Percentiles rank a stretch among this genome's conserved stretches.
Evolutionary conservation across 2,888 invertebrate species (phyloP).

Genomic region (Leuctra nigra): DNA sequence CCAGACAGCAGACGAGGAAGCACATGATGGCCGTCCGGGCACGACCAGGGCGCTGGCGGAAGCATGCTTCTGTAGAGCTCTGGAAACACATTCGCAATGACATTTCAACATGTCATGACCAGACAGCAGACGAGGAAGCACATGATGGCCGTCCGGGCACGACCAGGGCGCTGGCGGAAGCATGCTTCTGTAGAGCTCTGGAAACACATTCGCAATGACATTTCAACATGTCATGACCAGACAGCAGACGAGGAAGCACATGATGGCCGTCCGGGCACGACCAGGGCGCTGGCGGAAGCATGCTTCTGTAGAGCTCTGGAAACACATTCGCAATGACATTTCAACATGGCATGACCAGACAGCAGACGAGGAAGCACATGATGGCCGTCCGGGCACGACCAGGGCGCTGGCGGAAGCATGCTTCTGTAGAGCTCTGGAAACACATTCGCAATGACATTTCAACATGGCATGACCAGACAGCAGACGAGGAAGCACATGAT

Average conservation of each 20-base stretch:
- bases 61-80: conserved; percentile 31
- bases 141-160: conserved; percentile 31
- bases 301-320: conserved; percentile 31
- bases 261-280: conserved; percentile 30
- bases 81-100: too few species aligned
- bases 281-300: conserved; percentile 31
- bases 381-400: conserved; percentile 30
- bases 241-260: conserved; percentile 31
- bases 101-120: too few species aligned
- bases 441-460: too few species aligned
- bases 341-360: too few species aligned
- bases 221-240: too few species aligned
- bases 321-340: too few species aligned
- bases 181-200: conserved; percentile 31
- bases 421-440: conserved; percentile 30
- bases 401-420: conserved; percentile 31
- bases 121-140: conserved; percentile 31
- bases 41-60: conserved; percentile 31
- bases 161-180: conserved; percentile 30
- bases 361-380: conserved; percentile 31
- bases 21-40: conserved; percentile 31
- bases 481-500: conserved; percentile 32
- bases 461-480: too few species aligned
- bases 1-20: conserved; percentile 30
- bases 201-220: too few species aligned